Evolutionary conservation across 2,888 invertebrate genomes (phyloP), one percentile per base, ranked within the genome.

Genomic region (Trissolcus japonicus): DNA sequence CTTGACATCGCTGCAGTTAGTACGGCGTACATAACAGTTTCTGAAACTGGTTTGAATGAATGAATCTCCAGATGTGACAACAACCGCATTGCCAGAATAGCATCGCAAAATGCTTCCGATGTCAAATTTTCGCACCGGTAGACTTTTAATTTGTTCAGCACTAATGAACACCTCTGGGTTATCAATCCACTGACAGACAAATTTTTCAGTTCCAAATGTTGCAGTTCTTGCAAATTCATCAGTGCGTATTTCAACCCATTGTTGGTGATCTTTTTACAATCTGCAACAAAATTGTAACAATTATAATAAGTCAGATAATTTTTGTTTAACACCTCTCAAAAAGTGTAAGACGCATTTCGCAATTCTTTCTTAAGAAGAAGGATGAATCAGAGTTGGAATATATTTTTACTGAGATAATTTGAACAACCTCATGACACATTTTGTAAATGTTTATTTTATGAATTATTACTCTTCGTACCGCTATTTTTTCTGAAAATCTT

Each of bases 61-160:
- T 68, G 40, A 54, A 75, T 65, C 17, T 76, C 75, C 41, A 76
- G 16, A 43, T 65, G 65, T 43, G 66, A 50, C 14, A 76, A 76
- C 43, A 54, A 48, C 1, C 57, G 71, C 66, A 54, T 71, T n/a
- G 21, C 9, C 66, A 60, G 41, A 25, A 76, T 66, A 11, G 56
- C 59, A 25, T 75, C n/a, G 14, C 68, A 75, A 9, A 69, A 40
- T 25, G 50, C 69, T 50, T 69, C 48, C 6, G 59, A 25, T 11
- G 55, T 21, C 17, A 69, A 56, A 55, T 62, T 19, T 35, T 41
- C 35, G 48, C 66, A 71, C 13, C 66, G 65, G 16, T 71, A 76
- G 4, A 76, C 19, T 72, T 67, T 66, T 7, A 76, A 51, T 46
- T 65, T 61, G 9, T 55, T 71, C 41, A 76, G 54, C 21, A 21